phyloP scores from a whole-genome alignment of 2,888 invertebrate species.

The Sminthurinus aureus region DNA sequence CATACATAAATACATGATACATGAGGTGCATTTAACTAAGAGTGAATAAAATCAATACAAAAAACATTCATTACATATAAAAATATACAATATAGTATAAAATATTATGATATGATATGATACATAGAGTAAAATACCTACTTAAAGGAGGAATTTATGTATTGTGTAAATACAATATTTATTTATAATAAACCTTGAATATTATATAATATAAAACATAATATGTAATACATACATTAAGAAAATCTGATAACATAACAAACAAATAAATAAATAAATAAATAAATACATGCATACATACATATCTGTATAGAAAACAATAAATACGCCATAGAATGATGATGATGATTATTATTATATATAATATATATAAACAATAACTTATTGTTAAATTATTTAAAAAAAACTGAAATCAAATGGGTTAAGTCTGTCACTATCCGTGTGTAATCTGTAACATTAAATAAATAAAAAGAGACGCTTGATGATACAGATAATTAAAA shows the following conservation, averaged over 20 bases:
- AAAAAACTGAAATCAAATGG: neutral
- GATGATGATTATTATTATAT: neutral
- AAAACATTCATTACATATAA: neutral
- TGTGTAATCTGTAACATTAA: slow-evolving; percentile 15
- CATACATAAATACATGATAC: neutral
- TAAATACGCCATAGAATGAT: neutral
- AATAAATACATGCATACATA: neutral
- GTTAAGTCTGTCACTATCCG: slow-evolving; percentile 12
- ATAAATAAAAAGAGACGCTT: slow-evolving; percentile 16
- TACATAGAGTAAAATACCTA: neutral
- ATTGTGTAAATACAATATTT: slow-evolving; percentile 9
- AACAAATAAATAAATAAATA: neutral
- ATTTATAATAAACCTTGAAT: slow-evolving; percentile 1
- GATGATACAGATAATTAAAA: slow-evolving; percentile 8
- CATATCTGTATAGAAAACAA: neutral
- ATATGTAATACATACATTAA: neutral
- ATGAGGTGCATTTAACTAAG: neutral
- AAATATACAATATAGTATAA: slow-evolving; percentile 4
- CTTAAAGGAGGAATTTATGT: slow-evolving; percentile 5
- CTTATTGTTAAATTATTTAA: neutral
- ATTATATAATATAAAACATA: neutral
- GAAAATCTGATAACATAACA: neutral
- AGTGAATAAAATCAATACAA: slow-evolving; percentile 7
- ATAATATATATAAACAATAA: slow-evolving; percentile 1
- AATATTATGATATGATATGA: neutral